Percentiles rank a stretch among this genome's conserved stretches.
Evolutionary conservation across 2,888 invertebrate genomes (phyloP).

Genomic region (Ornithoptera priamus): DNA sequence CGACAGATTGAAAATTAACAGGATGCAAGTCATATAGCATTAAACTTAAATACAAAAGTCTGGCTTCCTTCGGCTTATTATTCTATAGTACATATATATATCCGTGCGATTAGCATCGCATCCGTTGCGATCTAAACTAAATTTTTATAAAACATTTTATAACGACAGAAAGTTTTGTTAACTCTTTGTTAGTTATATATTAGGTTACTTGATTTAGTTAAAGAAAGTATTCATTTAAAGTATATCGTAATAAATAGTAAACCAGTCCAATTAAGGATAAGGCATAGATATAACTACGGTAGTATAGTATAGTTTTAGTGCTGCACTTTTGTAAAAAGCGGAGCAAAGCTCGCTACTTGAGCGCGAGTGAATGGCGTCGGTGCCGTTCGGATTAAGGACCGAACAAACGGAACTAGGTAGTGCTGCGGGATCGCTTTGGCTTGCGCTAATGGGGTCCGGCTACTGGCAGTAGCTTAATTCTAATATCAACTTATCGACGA

Average conservation of each 20-base stretch:
- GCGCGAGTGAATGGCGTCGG: neutral
- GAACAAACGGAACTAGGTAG: constrained; percentile 6
- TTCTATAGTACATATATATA: too few relatives aligned
- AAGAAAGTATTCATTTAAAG: too few relatives aligned
- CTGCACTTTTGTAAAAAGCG: constrained; percentile 7
- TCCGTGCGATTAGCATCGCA: too few relatives aligned
- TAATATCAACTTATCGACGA: neutral
- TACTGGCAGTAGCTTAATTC: neutral
- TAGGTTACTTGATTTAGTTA: too few relatives aligned
- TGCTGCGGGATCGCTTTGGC: neutral
- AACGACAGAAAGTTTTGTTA: too few relatives aligned
- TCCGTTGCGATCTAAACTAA: too few relatives aligned
- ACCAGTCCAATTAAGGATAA: neutral
- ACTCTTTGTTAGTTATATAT: too few relatives aligned
- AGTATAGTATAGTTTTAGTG: constrained; percentile 1
- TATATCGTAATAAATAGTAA: neutral
- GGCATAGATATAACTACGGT: neutral
- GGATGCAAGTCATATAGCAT: too few relatives aligned
- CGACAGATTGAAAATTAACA: too few relatives aligned
- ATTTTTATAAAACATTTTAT: too few relatives aligned
- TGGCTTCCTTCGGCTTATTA: too few relatives aligned
- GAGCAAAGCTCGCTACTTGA: constrained; percentile 8
- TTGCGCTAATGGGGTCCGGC: constrained; percentile 8
- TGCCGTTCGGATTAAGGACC: constrained; percentile 4
- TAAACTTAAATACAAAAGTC: too few relatives aligned